Base-by-base conservation (phyloP, 2,113 vertebrate genomes). In the Apistogramma diplotaenia region DNA sequence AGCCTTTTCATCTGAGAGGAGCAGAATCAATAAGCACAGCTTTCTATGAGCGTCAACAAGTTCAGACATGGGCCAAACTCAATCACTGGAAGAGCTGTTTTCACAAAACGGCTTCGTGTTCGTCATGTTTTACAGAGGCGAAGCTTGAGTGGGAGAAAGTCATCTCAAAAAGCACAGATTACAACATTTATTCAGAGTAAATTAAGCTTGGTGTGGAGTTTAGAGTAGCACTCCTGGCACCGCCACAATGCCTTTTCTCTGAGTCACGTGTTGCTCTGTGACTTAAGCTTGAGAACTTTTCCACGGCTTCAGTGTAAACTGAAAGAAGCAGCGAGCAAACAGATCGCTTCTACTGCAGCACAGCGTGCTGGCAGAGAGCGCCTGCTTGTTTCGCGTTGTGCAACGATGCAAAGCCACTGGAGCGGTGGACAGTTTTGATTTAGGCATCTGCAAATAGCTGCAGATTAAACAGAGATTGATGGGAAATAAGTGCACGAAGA, bases 31-130 rank as follows among this genome's bases (percentile, higher is more conserved):
- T 90, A 83, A 89, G 73, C 76, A 70, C 78, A 76, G 76, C 84
- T 91, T 91, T 87, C 75, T 89, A 40, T 84, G 60, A 84, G 71
- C 83, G 82, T 89, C 84, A 82, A 93, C 94, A 93, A 91, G 94
- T 94, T 88, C 79, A 91, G 94, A 90, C 95, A 94, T 1, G 62
- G 89, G 84, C 86, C 79, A 60, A 70, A 75, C 80, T 79, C 86
- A 23, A 82, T 78, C 73, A 58, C 79, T 70, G 78, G 54, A 76
- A 77, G 54, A 67, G 74, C 60, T 85, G 79, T 65, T 90, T 87
- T 75, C 82, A 88, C 83, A 77, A 81, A 89, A 81, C 73, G 60
- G 76, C 76, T 84, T 81, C 60, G 54, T 55, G 75, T 43, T 88
- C 83, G 79, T 72, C 67, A 15, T 33, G 81, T 31, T 79, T 82